A percentile compares a stretch with the other conserved stretches of the same genome.
These are phyloP conservation scores for Syrrhaptes paradoxus DNA, from an alignment of 2,113 vertebrate species.

Conservation along the genomic window DNA sequence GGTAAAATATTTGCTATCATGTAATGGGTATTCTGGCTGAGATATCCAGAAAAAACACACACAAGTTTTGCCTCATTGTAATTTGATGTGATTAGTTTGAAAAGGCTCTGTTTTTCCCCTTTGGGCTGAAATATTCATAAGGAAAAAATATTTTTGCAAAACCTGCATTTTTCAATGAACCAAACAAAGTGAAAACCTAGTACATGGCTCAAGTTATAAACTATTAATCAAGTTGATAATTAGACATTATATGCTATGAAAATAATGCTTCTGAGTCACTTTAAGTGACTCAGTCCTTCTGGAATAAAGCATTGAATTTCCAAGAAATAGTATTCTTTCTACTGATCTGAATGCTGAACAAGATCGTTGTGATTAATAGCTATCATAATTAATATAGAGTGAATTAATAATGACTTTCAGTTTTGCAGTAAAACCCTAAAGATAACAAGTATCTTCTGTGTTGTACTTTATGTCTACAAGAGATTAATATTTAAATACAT, in stretches of 20 bases:
- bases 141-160: neutral
- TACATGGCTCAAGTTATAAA: neutral
- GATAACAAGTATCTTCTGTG: neutral
- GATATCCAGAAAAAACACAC: neutral
- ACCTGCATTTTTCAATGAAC: neutral
- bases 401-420: neutral
- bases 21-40: neutral
- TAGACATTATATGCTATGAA: neutral
- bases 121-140: conserved; percentile 34
- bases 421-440: neutral
- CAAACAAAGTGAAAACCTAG: neutral
- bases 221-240: neutral
- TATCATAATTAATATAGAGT: neutral
- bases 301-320: neutral
- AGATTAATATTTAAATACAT: neutral
- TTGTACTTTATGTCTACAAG: neutral
- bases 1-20: neutral
- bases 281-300: neutral
- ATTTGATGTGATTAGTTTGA: neutral
- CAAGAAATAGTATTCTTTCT: neutral
- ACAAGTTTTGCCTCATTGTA: neutral
- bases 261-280: neutral
- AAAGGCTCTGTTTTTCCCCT: neutral
- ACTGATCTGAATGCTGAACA: neutral
- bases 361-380: neutral